These are phyloP conservation scores for Myripristis jacobus DNA, from an alignment of 2,797 vertebrate genomes.

Conservation along the genomic window DNA sequence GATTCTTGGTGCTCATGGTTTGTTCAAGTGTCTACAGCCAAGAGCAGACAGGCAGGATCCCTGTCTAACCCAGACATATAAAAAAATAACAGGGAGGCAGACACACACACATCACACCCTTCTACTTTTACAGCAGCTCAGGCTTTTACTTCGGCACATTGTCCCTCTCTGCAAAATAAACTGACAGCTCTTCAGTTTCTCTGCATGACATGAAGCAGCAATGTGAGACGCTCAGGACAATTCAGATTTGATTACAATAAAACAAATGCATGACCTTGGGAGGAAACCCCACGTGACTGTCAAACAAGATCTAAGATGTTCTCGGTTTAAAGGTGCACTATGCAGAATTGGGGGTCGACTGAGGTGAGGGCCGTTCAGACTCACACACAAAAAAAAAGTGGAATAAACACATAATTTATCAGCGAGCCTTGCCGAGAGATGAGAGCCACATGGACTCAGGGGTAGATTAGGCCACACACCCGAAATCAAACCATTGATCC, in stretches of 20 bases:
- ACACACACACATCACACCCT: neutral
- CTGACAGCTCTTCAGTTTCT: too few species aligned
- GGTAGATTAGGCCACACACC: too few species aligned
- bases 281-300: neutral
- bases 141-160: constrained; percentile 7
- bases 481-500: too few species aligned
- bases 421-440: too few species aligned
- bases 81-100: constrained; percentile 4
- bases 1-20: constrained; percentile 48
- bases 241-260: neutral
- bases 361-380: too few species aligned
- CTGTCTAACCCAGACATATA: constrained; percentile 23
- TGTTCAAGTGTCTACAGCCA: constrained; percentile 55
- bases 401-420: too few species aligned
- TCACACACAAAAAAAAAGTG: too few species aligned
- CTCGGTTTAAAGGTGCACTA: too few species aligned
- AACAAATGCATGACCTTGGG: neutral
- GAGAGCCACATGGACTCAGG: too few species aligned
- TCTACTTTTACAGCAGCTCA: neutral
- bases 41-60: constrained; percentile 17
- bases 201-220: neutral
- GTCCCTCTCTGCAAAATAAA: neutral
- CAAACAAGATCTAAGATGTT: neutral
- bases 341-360: too few species aligned
- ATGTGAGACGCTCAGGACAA: too few species aligned